Evolutionary conservation across 2,113 vertebrate species (phyloP).

Genomic region (Rhea pennata): DNA sequence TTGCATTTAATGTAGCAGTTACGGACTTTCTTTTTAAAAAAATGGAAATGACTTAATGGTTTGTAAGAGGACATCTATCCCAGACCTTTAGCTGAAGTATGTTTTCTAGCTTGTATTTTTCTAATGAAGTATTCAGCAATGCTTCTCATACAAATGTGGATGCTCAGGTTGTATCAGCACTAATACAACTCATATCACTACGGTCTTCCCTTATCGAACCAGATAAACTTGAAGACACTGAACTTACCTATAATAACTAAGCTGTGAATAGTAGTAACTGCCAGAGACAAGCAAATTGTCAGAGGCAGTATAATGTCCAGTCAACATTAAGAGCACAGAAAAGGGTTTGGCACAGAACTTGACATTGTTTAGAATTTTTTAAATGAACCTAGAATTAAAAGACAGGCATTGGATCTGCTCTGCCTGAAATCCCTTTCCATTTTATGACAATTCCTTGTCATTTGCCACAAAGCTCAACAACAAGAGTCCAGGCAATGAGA

Average conservation of each 20-base stretch:
- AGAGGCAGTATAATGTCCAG: background rate
- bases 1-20: background rate
- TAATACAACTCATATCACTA: background rate
- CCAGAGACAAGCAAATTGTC: background rate
- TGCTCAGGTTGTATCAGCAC: background rate
- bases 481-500: background rate
- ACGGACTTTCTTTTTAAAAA: background rate
- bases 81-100: background rate
- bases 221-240: background rate
- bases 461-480: conserved; percentile 50
- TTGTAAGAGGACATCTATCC: background rate
- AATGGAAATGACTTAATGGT: background rate
- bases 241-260: background rate
- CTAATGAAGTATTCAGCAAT: background rate
- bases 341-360: background rate
- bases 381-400: background rate
- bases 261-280: background rate
- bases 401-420: background rate
- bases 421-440: background rate
- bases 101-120: background rate
- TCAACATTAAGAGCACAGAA: background rate
- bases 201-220: background rate
- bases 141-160: background rate
- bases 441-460: conserved; percentile 9
- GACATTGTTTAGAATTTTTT: background rate